Evolutionary conservation across 2,113 vertebrate genomes (phyloP), one percentile per base, ranked within the genome.

Genomic region (Aplodontia rufa): DNA sequence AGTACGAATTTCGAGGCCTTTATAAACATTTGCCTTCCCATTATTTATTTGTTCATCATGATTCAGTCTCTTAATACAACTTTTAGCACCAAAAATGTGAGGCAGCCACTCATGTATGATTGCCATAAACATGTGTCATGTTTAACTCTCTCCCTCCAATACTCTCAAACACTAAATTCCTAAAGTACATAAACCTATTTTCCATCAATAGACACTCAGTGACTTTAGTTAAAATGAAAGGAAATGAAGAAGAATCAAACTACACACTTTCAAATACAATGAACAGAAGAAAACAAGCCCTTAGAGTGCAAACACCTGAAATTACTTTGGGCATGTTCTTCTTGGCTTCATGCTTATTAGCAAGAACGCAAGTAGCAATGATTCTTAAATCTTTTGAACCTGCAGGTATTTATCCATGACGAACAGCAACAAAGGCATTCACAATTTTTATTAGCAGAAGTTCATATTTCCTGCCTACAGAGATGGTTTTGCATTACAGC

Each of bases 311-410:
- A 4, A 66, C 10, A 90, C 64, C 85, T 66, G 90, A 93, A 94
- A 68, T 80, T 72, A 91, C 51, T 62, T 72, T 83, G 13, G 68
- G 69, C 9, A 93, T 80, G 72, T 68, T 37, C 84, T 85, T 80
- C 84, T 85, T 80, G 30, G 10, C 78, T 94, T 72, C 84, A 8
- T 72, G 72, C 81, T 88, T 92, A 55, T 17, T 86, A 87, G 82
- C 80, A 94, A 28, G 19, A 90, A 95, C 45, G 90, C 93, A 51
- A 4, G 49, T 85, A 97, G 74, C 81, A 84, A 93, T 58, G 53
- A 93, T 91, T 90, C 28, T 47, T 47, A 97, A 98, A 93, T 89
- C 68, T 68, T 51, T 90, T 90, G 89, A 95, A 66, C 95, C 90
- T 96, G 53, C 14, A 82, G 96, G 68, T 72, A 66, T 64, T 87